phyloP scores from a whole-genome alignment of 2,888 invertebrate genomes.

The Shargacucullia verbasci region DNA sequence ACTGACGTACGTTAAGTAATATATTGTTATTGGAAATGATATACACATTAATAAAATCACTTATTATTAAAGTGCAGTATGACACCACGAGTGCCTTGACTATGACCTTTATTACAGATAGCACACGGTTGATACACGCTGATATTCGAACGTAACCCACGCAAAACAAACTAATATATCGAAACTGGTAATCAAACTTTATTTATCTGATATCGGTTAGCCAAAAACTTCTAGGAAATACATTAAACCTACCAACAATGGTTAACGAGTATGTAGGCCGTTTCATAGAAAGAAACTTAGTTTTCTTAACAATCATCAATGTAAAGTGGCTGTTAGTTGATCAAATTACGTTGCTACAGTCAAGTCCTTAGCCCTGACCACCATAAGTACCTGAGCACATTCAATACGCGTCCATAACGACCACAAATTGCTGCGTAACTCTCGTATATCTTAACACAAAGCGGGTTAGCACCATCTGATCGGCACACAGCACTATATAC shows the following conservation, averaged over 20 bases:
- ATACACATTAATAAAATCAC: constrained; percentile 38
- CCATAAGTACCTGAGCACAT: constrained; percentile 66
- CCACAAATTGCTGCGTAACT: constrained; percentile 71
- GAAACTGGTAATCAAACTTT: constrained; percentile 66
- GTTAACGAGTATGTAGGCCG: constrained; percentile 8
- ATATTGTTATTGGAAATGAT: constrained; percentile 34
- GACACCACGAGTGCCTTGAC: constrained; percentile 24
- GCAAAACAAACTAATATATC: constrained; percentile 64
- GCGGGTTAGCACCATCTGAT: constrained; percentile 58
- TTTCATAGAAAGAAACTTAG: constrained; percentile 29
- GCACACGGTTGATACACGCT: constrained; percentile 46
- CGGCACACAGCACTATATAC: constrained; percentile 72
- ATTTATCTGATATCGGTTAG: constrained; percentile 65
- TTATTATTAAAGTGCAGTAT: constrained; percentile 20
- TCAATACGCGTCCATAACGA: constrained; percentile 74
- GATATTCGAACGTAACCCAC: constrained; percentile 47
- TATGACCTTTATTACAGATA: constrained; percentile 60
- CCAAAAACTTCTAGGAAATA: constrained; percentile 50
- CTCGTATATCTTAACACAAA: constrained; percentile 67
- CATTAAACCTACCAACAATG: constrained; percentile 34
- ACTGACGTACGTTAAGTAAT: constrained; percentile 21
- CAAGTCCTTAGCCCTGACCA: constrained; percentile 49
- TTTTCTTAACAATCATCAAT: constrained; percentile 47
- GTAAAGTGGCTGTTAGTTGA: constrained; percentile 27
- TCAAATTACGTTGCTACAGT: constrained; percentile 12